Evolutionary conservation across 2,113 vertebrate genomes (phyloP).

Genomic region (Semnornis frantzii): DNA sequence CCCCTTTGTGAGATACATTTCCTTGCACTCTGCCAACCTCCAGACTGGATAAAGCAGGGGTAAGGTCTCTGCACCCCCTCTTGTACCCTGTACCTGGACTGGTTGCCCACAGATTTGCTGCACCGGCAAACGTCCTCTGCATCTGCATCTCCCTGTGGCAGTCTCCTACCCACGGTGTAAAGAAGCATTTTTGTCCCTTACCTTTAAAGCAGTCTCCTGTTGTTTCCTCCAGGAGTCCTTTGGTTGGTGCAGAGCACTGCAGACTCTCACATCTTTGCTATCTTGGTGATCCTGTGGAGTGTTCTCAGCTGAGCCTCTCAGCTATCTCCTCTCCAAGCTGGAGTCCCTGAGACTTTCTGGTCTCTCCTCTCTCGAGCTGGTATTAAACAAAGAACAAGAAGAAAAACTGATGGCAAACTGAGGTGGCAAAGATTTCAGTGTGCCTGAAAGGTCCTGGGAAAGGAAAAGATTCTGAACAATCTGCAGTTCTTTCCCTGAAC

Average conservation of each 20-base stretch:
- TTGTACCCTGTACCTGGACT: neutral
- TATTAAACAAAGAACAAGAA: neutral
- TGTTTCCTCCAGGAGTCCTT: neutral
- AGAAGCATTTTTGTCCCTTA: neutral
- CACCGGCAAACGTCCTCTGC: neutral
- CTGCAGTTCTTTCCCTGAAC: neutral
- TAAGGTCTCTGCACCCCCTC: neutral
- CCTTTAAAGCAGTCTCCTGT: neutral
- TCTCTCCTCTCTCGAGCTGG: neutral
- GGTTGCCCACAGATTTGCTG: neutral
- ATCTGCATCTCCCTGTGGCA: neutral
- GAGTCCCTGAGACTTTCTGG: neutral
- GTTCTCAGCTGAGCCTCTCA: neutral
- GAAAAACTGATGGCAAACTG: neutral
- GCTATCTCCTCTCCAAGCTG: neutral
- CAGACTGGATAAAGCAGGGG: neutral
- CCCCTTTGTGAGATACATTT: neutral
- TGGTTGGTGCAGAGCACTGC: neutral
- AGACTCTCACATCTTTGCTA: neutral
- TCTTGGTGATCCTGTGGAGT: neutral
- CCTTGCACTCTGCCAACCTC: neutral
- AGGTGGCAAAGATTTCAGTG: neutral
- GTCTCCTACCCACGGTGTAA: neutral
- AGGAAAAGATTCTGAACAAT: neutral
- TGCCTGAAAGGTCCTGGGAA: neutral